Evolutionary conservation across 2,888 invertebrate species (phyloP), one percentile per base, ranked within the genome.

Genomic region (Portevinia maculata): DNA sequence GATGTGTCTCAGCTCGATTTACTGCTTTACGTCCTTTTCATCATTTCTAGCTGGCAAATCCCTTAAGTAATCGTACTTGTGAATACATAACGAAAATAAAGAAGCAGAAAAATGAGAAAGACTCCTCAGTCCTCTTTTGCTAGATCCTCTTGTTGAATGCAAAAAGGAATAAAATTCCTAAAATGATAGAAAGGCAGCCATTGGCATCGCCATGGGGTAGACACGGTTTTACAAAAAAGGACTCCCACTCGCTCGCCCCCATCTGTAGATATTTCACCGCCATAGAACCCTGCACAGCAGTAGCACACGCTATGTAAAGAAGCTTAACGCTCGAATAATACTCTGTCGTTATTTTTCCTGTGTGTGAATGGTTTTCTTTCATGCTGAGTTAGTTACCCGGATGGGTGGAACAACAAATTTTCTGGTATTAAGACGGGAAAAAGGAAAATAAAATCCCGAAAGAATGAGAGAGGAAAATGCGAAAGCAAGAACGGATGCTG

Each of bases 61-160:
- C 78, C 83, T 83, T 83, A 83, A 83, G 83, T 83, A 83, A 83
- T 83, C 83, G 83, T 73, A 73, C 83, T 83, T 78, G 78, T 67
- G 71, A 83, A 78, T 83, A 19, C 41, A 70, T 28, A 69, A 67
- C 37, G 39, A 60, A 19, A 21, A 46, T 19, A 24, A 39, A 48
- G 15, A 59, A 50, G 37, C 9, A 21, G n/a, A 13, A 19, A 19
- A 44, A n/a, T 7, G 17, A 48, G 13, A 48, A 48, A 13, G 48
- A 48, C 24, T 34, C 37, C 37, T 37, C n/a, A 28, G 3, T 34
- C n/a, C 7, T 15, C 5, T 19, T 21, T 15, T 34, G 50, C 59
- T 69, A 24, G 57, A 67, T 71, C 59, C 76, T 70, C 83, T 83
- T 78, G 83, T 83, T 83, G 78, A 67, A 83, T 83, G 73, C 41